These are phyloP conservation scores for Magallana ariakensis DNA, from an alignment of 1,140 invertebrate genomes.

Conservation along the genomic window DNA sequence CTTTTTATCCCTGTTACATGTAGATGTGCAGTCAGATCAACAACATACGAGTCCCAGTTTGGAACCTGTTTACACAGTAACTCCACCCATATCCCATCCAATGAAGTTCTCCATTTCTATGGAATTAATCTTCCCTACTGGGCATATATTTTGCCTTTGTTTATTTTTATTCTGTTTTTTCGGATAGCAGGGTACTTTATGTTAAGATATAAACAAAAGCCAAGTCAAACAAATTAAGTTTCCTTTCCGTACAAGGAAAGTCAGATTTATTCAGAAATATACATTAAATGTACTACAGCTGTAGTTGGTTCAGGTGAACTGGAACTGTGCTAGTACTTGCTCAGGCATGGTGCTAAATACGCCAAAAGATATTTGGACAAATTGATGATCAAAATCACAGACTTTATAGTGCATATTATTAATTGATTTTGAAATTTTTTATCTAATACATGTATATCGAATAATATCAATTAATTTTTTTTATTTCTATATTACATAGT, in stretches of 20 bases:
- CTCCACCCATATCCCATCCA: constrained; percentile 54
- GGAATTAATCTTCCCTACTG: constrained; percentile 56
- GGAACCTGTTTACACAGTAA: constrained; percentile 49
- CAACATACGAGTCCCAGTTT: constrained; percentile 58
- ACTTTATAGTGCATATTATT: no score
- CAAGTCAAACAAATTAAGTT: constrained; percentile 10
- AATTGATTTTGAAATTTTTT: no score
- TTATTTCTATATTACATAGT: no score
- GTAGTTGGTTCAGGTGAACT: no score
- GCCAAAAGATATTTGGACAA: no score
- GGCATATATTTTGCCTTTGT: constrained; percentile 63
- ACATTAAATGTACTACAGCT: no score
- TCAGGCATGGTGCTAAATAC: no score
- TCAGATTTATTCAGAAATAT: no score
- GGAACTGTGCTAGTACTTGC: no score
- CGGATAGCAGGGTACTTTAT: constrained; percentile 64
- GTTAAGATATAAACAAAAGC: constrained; percentile 62
- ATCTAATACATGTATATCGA: no score
- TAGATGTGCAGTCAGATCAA: constrained; percentile 56
- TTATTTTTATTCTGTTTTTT: constrained; percentile 62
- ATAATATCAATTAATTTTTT: no score
- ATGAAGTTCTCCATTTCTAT: constrained; percentile 60
- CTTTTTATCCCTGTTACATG: not conserved
- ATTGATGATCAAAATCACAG: no score
- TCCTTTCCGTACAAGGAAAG: not conserved